Evolutionary conservation across 2,888 invertebrate species (phyloP), one percentile per base, ranked within the genome.

Genomic region (Gisinianus flammeolus): DNA sequence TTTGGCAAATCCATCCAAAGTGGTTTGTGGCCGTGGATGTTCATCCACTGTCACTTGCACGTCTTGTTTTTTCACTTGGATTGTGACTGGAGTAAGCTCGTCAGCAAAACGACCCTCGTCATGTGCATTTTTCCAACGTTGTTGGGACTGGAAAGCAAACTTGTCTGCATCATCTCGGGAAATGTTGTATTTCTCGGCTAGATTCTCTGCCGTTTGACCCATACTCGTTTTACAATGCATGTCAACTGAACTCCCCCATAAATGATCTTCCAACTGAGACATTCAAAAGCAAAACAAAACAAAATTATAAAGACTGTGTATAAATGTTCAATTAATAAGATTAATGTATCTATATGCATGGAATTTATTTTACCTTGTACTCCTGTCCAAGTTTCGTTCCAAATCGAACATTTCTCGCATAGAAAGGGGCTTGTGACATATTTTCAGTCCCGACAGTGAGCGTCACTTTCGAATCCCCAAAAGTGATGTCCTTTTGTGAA

Each of bases 151-250:
- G 3, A 96, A 86, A 0, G 97, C 92, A 88, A 92, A 98, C 81
- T 91, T 89, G 86, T 98, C 98, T 71, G 93, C 93, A 85, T 95
- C 93, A 82, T 93, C 92, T 79, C 94, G 90, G 1, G 92, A 91
- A 70, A 97, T 89, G 69, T 92, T 92, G 86, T 92, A 95, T 87
- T 96, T 92, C 77, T 92, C 94, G 0, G 95, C 96, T 69, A 97
- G 89, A 87, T 96, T 97, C 88, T 97, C 97, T 0, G 97, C 97
- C 0, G 98, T 98, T 86, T 97, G 88, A 1, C 95, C 98, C 98
- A 98, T 98, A 0, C 97, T 95, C 54, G 95, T 89, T 81, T 80
- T 75, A 31, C 44, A 56, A 35, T 80, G 75, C 10, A 33, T 22
- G 86, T 99, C 98, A 0, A 94, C 92, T 0, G 98, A 90, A 2